A percentile compares a stretch with the other conserved stretches of the same genome.
phyloP scores from a whole-genome alignment of 2,888 invertebrate genomes.

The Argyra leucocephala region DNA sequence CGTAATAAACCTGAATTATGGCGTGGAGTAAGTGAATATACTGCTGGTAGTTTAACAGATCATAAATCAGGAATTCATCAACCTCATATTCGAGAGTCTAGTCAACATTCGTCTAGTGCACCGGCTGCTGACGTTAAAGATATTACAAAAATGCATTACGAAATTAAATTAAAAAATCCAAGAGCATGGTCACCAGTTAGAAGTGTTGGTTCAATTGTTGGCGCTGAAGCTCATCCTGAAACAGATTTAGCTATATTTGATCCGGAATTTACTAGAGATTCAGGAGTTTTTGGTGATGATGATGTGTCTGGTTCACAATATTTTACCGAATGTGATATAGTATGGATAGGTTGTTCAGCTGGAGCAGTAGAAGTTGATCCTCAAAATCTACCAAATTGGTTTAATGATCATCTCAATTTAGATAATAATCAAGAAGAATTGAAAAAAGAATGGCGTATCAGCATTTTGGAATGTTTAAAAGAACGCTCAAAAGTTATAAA shows the following conservation, averaged over 20 bases:
- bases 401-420: conserved; percentile 47
- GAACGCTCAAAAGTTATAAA: conserved; percentile 46
- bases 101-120: conserved; percentile 38
- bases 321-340: conserved; percentile 71
- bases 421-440: conserved; percentile 54
- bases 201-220: conserved; percentile 73
- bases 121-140: conserved; percentile 44
- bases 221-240: conserved; percentile 77
- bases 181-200: conserved; percentile 82
- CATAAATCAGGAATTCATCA: conserved; percentile 38
- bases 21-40: conserved; percentile 36
- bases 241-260: conserved; percentile 74
- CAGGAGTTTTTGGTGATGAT: conserved; percentile 71
- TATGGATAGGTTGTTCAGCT: conserved; percentile 72
- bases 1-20: conserved; percentile 40
- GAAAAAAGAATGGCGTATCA: conserved; percentile 63
- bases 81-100: conserved; percentile 28
- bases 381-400: conserved; percentile 71
- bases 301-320: conserved; percentile 53
- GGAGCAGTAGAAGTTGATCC: conserved; percentile 70
- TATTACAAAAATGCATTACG: conserved; percentile 57
- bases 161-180: conserved; percentile 66
- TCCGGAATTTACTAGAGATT: conserved; percentile 58
- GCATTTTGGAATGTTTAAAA: conserved; percentile 61
- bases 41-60: conserved; percentile 41